Conservation (phyloP, 2,113 vertebrate genomes). For the Hipposideros armiger region DNA sequence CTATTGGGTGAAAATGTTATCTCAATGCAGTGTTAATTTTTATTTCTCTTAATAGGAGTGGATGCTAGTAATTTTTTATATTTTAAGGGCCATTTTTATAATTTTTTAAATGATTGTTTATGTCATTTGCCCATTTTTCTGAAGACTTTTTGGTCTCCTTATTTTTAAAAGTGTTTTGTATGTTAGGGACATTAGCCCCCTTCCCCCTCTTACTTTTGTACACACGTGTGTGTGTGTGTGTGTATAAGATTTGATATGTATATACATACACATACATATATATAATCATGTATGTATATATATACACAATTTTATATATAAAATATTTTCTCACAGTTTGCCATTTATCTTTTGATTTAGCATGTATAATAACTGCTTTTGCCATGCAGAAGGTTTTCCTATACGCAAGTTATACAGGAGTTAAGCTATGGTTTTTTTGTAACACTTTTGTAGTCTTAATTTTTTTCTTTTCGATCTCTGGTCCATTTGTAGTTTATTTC, state of each 20-base stretch:
- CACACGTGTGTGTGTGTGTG: too few species aligned
- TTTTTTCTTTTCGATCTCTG: background rate
- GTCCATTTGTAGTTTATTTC: slow-evolving; percentile 33
- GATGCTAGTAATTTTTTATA: background rate
- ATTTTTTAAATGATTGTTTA: background rate
- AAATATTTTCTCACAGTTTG: background rate
- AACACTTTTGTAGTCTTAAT: background rate
- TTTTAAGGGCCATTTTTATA: background rate
- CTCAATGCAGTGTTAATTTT: background rate
- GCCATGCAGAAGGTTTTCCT: background rate
- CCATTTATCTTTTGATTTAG: slow-evolving; percentile 44
- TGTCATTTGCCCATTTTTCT: background rate
- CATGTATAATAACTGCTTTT: background rate
- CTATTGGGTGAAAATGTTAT: background rate
- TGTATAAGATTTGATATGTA: too few species aligned
- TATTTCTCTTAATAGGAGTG: slow-evolving; percentile 16
- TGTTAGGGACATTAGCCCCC: background rate
- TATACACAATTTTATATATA: background rate
- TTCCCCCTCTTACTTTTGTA: background rate
- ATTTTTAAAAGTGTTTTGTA: background rate
- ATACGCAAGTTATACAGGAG: background rate
- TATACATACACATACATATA: background rate
- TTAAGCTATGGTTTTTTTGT: background rate
- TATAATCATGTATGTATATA: background rate
- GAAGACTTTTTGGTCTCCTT: background rate